Evolutionary conservation across 2,113 vertebrate species (phyloP).

Genomic region (Pyrgilauda ruficollis): DNA sequence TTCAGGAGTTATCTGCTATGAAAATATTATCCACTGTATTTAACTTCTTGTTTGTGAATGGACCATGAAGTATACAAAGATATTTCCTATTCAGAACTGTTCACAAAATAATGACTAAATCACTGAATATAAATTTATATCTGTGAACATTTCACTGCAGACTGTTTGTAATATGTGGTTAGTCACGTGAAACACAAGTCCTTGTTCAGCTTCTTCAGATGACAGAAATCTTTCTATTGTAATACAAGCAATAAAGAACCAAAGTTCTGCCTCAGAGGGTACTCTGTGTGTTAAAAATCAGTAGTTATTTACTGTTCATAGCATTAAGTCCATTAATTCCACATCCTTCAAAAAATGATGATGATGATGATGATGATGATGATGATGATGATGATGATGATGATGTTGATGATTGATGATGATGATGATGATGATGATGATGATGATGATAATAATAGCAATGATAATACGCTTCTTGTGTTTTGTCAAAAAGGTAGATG

Average conservation of each 20-base stretch:
- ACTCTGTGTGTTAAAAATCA: background rate
- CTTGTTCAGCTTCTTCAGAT: background rate
- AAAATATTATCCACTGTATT: background rate
- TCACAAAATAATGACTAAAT: background rate
- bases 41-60: background rate
- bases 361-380: too few species aligned
- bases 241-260: background rate
- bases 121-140: background rate
- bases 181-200: background rate
- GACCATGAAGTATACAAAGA: background rate
- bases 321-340: background rate
- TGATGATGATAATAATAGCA: rapidly evolving
- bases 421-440: background rate
- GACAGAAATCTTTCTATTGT: background rate
- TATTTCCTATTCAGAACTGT: background rate
- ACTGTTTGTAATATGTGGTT: background rate
- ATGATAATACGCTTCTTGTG: background rate
- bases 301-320: background rate
- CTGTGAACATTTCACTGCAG: background rate
- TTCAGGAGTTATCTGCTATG: background rate
- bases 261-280: background rate
- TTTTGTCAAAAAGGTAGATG: background rate
- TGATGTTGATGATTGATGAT: too few species aligned
- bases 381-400: too few species aligned
- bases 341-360: background rate